A percentile compares a stretch with the other conserved stretches of the same genome.
Evolutionary conservation across 2,797 vertebrate species (phyloP).

Genomic region (Scolopax rusticola): DNA sequence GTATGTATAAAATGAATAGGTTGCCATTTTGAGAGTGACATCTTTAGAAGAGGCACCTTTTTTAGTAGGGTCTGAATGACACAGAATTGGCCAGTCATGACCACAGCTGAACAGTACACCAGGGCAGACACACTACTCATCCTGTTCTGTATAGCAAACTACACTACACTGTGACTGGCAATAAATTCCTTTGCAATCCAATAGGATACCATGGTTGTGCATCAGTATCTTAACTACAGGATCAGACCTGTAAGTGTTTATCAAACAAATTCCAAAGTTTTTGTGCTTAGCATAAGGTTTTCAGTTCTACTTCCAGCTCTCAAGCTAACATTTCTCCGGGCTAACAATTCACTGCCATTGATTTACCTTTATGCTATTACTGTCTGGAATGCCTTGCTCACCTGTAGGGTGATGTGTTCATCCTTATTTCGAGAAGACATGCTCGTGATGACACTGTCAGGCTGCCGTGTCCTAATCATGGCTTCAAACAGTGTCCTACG

Average conservation of each 20-base stretch:
- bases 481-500: conserved; percentile 85
- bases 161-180: neutral
- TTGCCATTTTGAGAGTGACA: neutral
- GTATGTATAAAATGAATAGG: neutral
- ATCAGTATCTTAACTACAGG: neutral
- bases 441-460: conserved; percentile 81
- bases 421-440: conserved; percentile 84
- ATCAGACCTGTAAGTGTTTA: neutral
- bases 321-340: neutral
- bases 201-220: accelerated
- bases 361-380: neutral
- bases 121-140: neutral
- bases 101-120: neutral
- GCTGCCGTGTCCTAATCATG: conserved; percentile 88
- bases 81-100: accelerated
- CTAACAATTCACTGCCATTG: neutral
- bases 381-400: conserved; percentile 54
- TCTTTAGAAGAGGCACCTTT: neutral
- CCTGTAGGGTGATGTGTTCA: conserved; percentile 89
- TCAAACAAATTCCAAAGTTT: neutral
- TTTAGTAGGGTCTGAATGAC: neutral
- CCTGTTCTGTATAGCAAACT: neutral
- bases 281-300: neutral
- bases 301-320: neutral
- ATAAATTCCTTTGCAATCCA: neutral